Evolutionary conservation across 2,888 invertebrate species (phyloP), one percentile per base, ranked within the genome.

Genomic region (Exocentrus adspersus): DNA sequence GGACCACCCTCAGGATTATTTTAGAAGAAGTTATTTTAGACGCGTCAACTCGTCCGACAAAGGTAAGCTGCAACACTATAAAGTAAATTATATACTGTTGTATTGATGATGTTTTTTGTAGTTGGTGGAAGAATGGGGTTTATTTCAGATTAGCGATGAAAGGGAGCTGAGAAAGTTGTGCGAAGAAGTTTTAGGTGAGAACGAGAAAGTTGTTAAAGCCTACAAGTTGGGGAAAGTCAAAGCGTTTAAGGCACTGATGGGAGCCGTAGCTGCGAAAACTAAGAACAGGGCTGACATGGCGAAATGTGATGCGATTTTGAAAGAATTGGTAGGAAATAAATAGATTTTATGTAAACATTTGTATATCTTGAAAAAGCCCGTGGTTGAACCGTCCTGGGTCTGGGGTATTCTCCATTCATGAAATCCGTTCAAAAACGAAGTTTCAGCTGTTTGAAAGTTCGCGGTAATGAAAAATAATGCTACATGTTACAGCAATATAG

Each of bases 221-320:
- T 93, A 89, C 77, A 88, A 86, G 78, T 83, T 82, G 7, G 93
- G 93, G 3, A 93, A 93, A 82, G 80, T 79, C 0, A 92, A 91
- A 83, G 86, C 89, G 6, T 86, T 91, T 48, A 87, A 86, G 74
- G 88, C 88, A 24, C 85, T 94, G 64, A 78, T 89, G 64, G 89
- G 88, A 10, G 83, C 87, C 75, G 83, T 91, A 54, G 85, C 85
- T 58, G 87, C 86, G 74, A 82, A 83, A 67, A 87, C 89, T 45
- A 80, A 88, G 14, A 85, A 88, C 75, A 87, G 86, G 78, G 87
- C 89, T 37, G 89, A 93, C 78, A 92, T 92, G 91, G 83, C 84
- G 63, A 74, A 86, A 75, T 89, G 87, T 66, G 82, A 86, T 56
- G 81, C 84, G 73, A 87, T 87, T 74, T 83, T 92, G 81, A 87